phyloP scores from a whole-genome alignment of 1,140 invertebrate species.

The Procambarus virginalis region DNA sequence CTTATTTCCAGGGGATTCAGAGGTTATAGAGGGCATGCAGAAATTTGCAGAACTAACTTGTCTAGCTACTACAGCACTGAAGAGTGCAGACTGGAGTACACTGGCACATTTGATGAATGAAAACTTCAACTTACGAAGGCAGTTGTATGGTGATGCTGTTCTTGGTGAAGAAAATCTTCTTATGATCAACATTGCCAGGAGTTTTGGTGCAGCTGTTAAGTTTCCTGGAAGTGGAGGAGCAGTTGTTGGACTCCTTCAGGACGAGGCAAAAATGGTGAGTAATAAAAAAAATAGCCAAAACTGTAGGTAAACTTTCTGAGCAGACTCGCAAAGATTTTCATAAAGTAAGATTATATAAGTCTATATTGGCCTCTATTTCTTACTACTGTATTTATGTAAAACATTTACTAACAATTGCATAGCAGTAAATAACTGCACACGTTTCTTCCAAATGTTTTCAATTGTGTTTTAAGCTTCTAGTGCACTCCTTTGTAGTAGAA shows the following conservation, averaged over 20 bases:
- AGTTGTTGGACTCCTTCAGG: constrained; percentile 71
- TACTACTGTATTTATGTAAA: too few relatives aligned
- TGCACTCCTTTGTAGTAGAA: too few relatives aligned
- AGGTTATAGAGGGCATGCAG: constrained; percentile 71
- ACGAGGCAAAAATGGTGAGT: constrained; percentile 68
- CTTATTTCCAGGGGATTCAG: constrained; percentile 70
- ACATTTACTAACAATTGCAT: too few relatives aligned
- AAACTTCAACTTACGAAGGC: constrained; percentile 71
- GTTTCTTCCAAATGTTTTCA: too few relatives aligned
- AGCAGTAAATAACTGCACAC: too few relatives aligned
- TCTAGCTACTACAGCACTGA: constrained; percentile 70
- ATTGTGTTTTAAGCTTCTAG: too few relatives aligned
- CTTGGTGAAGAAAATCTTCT: constrained; percentile 71
- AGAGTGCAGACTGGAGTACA: constrained; percentile 67
- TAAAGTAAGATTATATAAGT: too few relatives aligned
- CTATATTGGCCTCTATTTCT: too few relatives aligned
- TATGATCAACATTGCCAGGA: constrained; percentile 72
- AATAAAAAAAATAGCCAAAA: neutral
- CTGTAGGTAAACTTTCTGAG: too few relatives aligned
- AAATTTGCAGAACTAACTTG: constrained; percentile 72
- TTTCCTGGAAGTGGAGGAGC: constrained; percentile 73
- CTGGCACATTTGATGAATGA: constrained; percentile 71
- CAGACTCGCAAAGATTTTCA: too few relatives aligned
- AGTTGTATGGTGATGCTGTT: constrained; percentile 71
- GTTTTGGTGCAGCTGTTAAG: constrained; percentile 71